These are phyloP conservation scores for Cercopithecus hamlyni DNA, from an alignment of 2,797 vertebrate genomes.

Conservation along the genomic window DNA sequence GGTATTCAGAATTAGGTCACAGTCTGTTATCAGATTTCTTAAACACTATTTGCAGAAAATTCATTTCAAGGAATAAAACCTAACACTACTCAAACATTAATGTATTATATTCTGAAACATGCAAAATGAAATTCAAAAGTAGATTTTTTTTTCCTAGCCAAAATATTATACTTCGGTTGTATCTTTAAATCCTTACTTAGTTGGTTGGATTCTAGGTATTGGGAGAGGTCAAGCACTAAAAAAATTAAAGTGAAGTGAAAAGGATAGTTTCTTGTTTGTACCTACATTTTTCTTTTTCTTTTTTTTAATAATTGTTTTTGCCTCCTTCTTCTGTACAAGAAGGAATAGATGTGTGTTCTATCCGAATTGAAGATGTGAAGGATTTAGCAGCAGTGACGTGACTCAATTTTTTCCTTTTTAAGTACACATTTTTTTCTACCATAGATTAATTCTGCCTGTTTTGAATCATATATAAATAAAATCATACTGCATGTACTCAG, in stretches of 20 bases:
- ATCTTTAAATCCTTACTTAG: constrained; percentile 7
- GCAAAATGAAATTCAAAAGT: neutral
- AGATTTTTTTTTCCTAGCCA: neutral
- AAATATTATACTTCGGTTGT: neutral
- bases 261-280: constrained; percentile 9
- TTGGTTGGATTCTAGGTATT: neutral
- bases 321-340: neutral
- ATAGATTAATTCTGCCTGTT: neutral
- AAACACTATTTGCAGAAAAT: constrained; percentile 48
- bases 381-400: neutral
- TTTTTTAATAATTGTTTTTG: neutral
- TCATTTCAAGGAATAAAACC: neutral
- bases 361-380: neutral
- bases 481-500: fast-evolving
- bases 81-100: neutral
- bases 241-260: neutral
- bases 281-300: neutral
- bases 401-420: neutral
- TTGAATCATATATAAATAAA: neutral
- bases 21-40: constrained; percentile 63
- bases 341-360: neutral
- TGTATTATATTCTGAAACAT: neutral
- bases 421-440: neutral
- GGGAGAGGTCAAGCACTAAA: neutral
- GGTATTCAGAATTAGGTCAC: constrained; percentile 67